Conservation (phyloP, 2,797 vertebrate species). For the Hyperoplus immaculatus region DNA sequence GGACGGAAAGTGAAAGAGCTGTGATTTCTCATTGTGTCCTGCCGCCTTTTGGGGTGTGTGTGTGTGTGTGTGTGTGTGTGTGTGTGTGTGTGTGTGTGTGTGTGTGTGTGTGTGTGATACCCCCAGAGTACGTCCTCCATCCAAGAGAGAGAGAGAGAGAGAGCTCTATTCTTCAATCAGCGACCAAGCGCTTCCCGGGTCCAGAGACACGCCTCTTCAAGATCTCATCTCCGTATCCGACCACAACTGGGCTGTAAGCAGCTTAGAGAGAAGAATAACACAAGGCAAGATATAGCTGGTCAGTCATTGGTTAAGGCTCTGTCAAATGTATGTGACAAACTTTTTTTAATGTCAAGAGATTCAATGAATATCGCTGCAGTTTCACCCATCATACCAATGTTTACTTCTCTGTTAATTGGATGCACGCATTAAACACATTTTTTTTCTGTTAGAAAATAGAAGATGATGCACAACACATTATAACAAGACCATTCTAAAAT, state of each 20-base stretch:
- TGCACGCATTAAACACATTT: background rate
- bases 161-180: conserved; percentile 81
- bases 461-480: background rate
- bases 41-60: conserved; percentile 78
- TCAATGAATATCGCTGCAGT: conserved; percentile 10
- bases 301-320: conserved; percentile 65
- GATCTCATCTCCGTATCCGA: conserved; percentile 78
- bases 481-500: conserved; percentile 37
- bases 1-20: conserved; percentile 84
- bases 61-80: conserved; percentile 16
- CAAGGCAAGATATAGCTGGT: conserved; percentile 64
- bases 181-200: conserved; percentile 76
- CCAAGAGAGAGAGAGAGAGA: conserved; percentile 62
- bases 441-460: background rate
- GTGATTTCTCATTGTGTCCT: conserved; percentile 87
- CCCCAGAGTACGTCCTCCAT: conserved; percentile 76
- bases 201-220: conserved; percentile 82
- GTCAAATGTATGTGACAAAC: conserved; percentile 34
- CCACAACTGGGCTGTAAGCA: conserved; percentile 78
- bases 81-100: conserved; percentile 35
- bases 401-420: background rate
- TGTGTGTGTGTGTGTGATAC: conserved; percentile 65
- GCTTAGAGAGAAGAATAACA: conserved; percentile 72
- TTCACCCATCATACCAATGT: background rate
- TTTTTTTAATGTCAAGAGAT: conserved; percentile 34